Conservation (phyloP, 2,113 vertebrate genomes). For the Callorhinus ursinus region DNA sequence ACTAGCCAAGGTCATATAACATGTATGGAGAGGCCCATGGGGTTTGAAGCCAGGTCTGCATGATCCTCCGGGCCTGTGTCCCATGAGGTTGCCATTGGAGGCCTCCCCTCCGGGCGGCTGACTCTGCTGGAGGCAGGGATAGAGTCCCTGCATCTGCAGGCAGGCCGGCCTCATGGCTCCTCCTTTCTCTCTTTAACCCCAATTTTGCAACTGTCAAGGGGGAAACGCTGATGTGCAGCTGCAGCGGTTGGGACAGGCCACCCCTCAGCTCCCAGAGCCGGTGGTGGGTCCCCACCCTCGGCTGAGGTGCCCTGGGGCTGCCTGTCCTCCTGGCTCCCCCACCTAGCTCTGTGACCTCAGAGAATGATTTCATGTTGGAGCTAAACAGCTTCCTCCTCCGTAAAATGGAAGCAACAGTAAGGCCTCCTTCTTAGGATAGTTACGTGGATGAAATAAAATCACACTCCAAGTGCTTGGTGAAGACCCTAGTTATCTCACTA, state of each 20-base stretch:
- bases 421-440: not conserved
- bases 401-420: not conserved
- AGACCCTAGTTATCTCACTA: not conserved
- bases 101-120: not conserved
- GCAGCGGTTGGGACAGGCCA: not conserved
- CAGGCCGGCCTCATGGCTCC: not conserved
- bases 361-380: not conserved
- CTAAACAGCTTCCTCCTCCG: not conserved
- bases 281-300: accelerated
- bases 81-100: not conserved
- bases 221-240: not conserved
- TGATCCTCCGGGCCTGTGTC: not conserved
- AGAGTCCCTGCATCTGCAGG: accelerated
- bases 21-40: not conserved
- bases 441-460: not conserved
- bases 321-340: not conserved
- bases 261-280: too few species aligned
- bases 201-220: not conserved
- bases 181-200: too few species aligned
- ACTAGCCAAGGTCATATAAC: not conserved
- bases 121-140: not conserved
- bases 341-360: not conserved
- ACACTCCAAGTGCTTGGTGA: not conserved
- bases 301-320: not conserved
- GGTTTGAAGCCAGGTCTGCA: not conserved